phyloP scores from a whole-genome alignment of 2,797 vertebrate species.

The Hoplostethus mediterraneus region DNA sequence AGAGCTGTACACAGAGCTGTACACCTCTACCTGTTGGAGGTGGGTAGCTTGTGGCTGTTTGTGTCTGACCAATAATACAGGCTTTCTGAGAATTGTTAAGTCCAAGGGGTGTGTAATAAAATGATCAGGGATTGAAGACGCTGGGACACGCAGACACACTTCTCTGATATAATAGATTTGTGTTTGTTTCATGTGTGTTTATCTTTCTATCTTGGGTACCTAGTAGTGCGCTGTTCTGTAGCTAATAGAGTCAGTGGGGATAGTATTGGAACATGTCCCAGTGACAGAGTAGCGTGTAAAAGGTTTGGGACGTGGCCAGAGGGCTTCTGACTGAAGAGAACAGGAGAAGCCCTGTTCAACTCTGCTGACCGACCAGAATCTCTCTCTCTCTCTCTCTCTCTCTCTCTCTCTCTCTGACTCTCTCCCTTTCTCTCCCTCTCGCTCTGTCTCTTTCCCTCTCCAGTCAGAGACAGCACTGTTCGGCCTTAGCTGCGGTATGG shows the following conservation, averaged over 20 bases:
- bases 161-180: not conserved
- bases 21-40: too few species aligned
- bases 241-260: conserved; percentile 42
- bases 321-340: conserved; percentile 62
- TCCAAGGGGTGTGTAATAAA: not conserved
- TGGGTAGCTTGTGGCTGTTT: not conserved
- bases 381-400: conserved; percentile 24
- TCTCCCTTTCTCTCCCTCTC: too few species aligned
- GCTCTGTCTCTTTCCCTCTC: not conserved
- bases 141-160: too few species aligned
- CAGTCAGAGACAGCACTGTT: conserved; percentile 52
- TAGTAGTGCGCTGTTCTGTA: conserved; percentile 31
- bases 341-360: conserved; percentile 79
- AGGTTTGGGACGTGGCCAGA: conserved; percentile 68
- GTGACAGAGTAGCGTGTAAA: conserved; percentile 47
- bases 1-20: not conserved
- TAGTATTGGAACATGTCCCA: conserved; percentile 60
- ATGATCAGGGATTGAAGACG: not conserved
- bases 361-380: conserved; percentile 78
- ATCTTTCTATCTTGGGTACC: conserved; percentile 21
- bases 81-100: conserved; percentile 12
- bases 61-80: conserved; percentile 6
- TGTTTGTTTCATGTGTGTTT: conserved; percentile 3
- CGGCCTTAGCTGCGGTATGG: conserved; percentile 67
- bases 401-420: not conserved